phyloP scores from a whole-genome alignment of 2,888 invertebrate genomes.

The Macroteleia sp. region DNA sequence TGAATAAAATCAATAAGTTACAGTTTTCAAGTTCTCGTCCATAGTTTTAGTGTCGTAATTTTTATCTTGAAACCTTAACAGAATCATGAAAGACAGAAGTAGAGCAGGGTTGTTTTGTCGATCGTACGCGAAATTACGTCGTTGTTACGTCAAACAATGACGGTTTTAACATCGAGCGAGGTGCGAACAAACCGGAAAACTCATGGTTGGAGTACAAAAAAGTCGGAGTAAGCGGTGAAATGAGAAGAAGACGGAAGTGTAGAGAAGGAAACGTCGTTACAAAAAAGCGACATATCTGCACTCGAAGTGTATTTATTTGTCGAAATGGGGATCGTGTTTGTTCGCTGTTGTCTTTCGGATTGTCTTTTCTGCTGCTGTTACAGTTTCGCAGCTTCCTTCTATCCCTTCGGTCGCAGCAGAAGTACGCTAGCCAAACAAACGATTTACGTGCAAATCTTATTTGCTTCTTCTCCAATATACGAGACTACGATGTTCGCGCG shows the following conservation, averaged over 20 bases:
- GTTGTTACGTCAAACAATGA: conserved; percentile 31
- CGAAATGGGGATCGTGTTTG: conserved; percentile 52
- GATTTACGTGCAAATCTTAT: conserved; percentile 73
- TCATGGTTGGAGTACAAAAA: conserved; percentile 4
- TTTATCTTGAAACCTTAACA: no score
- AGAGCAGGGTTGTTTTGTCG: not conserved
- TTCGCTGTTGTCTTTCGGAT: conserved; percentile 56
- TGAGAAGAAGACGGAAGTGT: conserved; percentile 9
- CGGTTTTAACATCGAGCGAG: conserved; percentile 2
- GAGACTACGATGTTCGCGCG: conserved; percentile 40
- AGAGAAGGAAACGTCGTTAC: conserved; percentile 16
- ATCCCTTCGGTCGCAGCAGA: conserved; percentile 19
- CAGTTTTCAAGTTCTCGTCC: no score
- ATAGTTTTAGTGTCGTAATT: no score
- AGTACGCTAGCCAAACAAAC: conserved; percentile 65
- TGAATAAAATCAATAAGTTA: no score
- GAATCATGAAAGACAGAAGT: no score
- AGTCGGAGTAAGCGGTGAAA: conserved; percentile 8
- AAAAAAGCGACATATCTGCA: conserved; percentile 63
- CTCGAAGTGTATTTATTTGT: conserved; percentile 66
- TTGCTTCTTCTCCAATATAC: conserved; percentile 63
- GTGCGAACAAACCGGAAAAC: conserved; percentile 35
- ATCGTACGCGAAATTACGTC: conserved; percentile 13
- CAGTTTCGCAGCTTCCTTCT: conserved; percentile 13
- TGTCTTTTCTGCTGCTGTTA: conserved; percentile 42